Base-by-base conservation (phyloP, 2,797 vertebrate genomes). In the Clamator glandarius region DNA sequence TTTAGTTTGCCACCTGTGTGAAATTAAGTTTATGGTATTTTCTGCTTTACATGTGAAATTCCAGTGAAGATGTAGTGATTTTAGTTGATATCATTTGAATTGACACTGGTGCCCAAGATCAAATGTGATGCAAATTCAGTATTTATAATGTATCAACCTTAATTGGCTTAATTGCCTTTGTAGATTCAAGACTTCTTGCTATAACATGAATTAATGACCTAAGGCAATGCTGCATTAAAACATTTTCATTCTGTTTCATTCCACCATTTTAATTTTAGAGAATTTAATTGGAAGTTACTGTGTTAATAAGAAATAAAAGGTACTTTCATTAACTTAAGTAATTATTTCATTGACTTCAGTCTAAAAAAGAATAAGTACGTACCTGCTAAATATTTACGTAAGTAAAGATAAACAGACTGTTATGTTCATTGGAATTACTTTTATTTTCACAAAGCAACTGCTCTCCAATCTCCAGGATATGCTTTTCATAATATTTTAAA, bases 61-160 rank as follows among this genome's bases (percentile, higher is more conserved):
- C 13, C 2, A 0, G 4, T 76, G 15, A 13, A 33, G 11, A 8
- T 57, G 11, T 36, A 26, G 19, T 0, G 0, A 46, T 80, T 86
- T 35, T 28, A 2, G 4, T 33, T 39, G 26, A 31, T 82, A 31
- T 25, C 7, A 1, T 66, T 75, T 61, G 14, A 15, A 52, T 69
- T 84, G 35, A 16, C 14, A 1, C 8, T 31, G 17, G 17, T 77
- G 11, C 29, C 31, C 26, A 70, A 36, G 35, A 21, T 84, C n/a
- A 76, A 89, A 44, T n/a, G 28, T 61, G 28, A 11, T 86, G 11
- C 20, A 68, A 74, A 64, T 78, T 88, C 35, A 35, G 8, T 78
- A 23, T 55, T 78, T 82, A 17, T 51, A 58, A 14, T 79, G 3
- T 24, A 48, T 82, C 29, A 57, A 12, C 41, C 25, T 44, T 52